Evolutionary conservation across 1,140 invertebrate genomes (phyloP), one percentile per base, ranked within the genome.

Genomic region (Philopotamus ludificatus): DNA sequence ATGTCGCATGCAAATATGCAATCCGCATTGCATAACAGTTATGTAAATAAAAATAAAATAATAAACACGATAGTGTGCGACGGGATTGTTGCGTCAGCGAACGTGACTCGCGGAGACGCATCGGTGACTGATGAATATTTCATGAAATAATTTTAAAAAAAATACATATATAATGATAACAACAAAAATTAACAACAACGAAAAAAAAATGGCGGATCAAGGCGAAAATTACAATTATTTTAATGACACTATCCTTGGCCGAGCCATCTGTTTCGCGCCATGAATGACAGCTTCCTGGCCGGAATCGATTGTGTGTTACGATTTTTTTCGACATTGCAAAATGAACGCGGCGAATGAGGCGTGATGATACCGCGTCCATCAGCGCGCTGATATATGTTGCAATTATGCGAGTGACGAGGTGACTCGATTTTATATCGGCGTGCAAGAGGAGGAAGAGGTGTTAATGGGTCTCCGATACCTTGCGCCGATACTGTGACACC

Each of bases 71-170:
- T 22, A 18, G 58, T 45, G 41, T 42, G 12, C 16, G 28, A 21
- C 20, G 41, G 21, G 28, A 63, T 53, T 47, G 26, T 42, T 60
- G 57, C 47, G 57, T 16, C 10, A 47, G 4, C 15, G 8, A 47
- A 60, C 57, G 57, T 60, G 57, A 60, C 39, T 45, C 28, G 21
- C 25, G 57, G 57, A 42, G 57, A 60, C 63, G 63, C 51, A 47
- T 41, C 44, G 44, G 50, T 54, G 50, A 45, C 51, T 65, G 54
- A 65, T 65, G 63, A 65, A 65, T 65, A 65, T 65, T 65, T 65
- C 63, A 65, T 65, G 53, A 58, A 54, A 45, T 44, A 65, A 65
- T 65, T 65, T 57, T 57, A 58, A 63, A 50, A 15, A 45, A 55
- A 34, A n/a, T n/a, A n/a, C n/a, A n/a, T n/a, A n/a, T n/a, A n/a